Percentiles rank a stretch among this genome's conserved stretches.
Evolutionary conservation across 1,140 invertebrate genomes (phyloP).

Genomic region (Spodoptera frugiperda): DNA sequence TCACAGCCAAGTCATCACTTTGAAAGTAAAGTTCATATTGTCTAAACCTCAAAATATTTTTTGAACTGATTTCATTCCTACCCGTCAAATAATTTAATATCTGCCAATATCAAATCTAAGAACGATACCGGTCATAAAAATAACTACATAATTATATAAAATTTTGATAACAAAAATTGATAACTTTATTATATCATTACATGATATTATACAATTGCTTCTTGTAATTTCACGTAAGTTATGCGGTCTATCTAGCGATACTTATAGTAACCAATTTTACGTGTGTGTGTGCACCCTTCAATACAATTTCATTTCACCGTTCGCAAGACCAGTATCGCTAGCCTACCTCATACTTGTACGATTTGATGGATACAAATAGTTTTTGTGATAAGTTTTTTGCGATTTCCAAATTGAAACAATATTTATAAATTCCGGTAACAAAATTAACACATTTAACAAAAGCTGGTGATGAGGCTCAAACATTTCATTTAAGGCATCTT

Average conservation of each 20-base stretch:
- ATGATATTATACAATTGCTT: too few species aligned
- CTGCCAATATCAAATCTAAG: conserved; percentile 42
- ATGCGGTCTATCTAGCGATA: conserved; percentile 1
- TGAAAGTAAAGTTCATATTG: neutral
- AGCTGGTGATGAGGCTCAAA: neutral
- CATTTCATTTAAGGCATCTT: conserved; percentile 26
- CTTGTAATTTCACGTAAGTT: too few species aligned
- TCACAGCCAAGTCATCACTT: conserved; percentile 34
- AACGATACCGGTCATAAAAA: neutral
- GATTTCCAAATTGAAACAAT: neutral
- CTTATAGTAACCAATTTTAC: neutral
- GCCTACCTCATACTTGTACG: neutral
- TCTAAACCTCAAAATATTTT: neutral
- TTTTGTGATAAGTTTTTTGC: neutral
- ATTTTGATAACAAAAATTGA: neutral
- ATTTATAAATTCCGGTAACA: neutral
- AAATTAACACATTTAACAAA: conserved; percentile 7
- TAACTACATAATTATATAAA: neutral
- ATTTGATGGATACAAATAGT: neutral
- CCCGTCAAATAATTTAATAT: neutral
- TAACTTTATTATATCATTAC: too few species aligned
- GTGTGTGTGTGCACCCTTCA: too few species aligned
- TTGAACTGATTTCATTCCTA: neutral
- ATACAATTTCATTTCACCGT: too few species aligned
- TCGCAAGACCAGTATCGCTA: conserved; percentile 15